Evolutionary conservation across 2,113 vertebrate genomes (phyloP), one percentile per base, ranked within the genome.

Genomic region (Toxotes jaculatrix): DNA sequence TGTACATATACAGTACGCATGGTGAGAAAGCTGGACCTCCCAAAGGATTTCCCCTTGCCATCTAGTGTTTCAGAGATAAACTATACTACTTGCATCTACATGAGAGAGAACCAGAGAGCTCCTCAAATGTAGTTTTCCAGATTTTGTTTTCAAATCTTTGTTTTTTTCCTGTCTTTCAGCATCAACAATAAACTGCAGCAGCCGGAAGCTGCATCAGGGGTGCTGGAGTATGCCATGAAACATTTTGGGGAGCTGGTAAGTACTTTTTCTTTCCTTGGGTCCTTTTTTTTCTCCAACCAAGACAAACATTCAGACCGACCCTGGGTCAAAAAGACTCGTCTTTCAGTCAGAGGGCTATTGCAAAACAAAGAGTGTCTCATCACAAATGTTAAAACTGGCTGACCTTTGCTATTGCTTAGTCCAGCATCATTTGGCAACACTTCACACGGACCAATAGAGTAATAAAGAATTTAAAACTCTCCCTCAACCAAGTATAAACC

Each of bases 141-240:
- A 10, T 49, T 71, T 49, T 69, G 12, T 74, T 6, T 64, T 66
- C 11, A 56, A 59, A 40, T 57, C 7, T 83, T 59, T 87, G 19
- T 81, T 77, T 91, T 66, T 83, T 70, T 80, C 83, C 27, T 86
- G 57, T 87, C 77, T 84, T 88, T 42, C 94, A 99, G 98, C 92
- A 99, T 99, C 91, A 99, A 99, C 90, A 99, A 99, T 84, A 99
- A 99, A 89, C 95, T 99, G 31, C 98, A 99, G 91, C 98, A 99
- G 92, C 98, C 98, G 1, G 98, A 99, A 92, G 98, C 98, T 1
- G 98, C 98, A 11, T 96, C 98, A 1, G 98, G 98, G 8, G 98
- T 99, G 31, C 89, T 99, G 79, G 98, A 99, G 67, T 99, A 99
- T 3, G 98, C 98, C 92, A 99, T 99, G 98, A 99, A 98, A 74